Conservation (phyloP, 2,888 invertebrate genomes). For the Phaonia tiefii region DNA sequence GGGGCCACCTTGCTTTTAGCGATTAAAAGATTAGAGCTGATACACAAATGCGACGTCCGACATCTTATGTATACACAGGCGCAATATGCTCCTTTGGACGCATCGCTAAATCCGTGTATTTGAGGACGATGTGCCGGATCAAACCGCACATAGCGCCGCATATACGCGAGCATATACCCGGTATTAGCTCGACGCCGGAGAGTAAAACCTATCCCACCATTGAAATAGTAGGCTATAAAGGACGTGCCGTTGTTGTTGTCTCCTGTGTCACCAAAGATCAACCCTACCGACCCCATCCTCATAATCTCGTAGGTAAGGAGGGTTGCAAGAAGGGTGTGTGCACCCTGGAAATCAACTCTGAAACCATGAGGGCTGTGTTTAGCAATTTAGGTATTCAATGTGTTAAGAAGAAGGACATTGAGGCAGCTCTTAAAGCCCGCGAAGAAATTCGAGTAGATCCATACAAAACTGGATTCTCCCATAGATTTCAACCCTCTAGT, state of each 20-base stretch:
- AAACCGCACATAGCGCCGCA: too few relatives aligned
- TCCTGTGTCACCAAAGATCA: constrained; percentile 96
- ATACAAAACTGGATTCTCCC: constrained; percentile 93
- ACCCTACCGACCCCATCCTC: constrained; percentile 84
- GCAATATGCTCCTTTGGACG: too few relatives aligned
- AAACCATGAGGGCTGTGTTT: constrained; percentile 90
- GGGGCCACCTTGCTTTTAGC: too few relatives aligned
- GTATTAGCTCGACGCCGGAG: constrained; percentile 92
- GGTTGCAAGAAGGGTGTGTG: constrained; percentile 96
- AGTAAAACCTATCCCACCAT: constrained; percentile 96
- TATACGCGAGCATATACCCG: too few relatives aligned
- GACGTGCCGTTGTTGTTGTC: constrained; percentile 94
- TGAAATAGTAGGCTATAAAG: constrained; percentile 91
- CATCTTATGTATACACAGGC: too few relatives aligned
- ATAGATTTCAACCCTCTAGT: constrained; percentile 90
- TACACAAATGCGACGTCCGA: too few relatives aligned
- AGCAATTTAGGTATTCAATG: constrained; percentile 98
- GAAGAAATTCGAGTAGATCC: constrained; percentile 95
- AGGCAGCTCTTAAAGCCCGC: constrained; percentile 88
- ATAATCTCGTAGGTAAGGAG: constrained; percentile 97
- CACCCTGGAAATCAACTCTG: constrained; percentile 88
- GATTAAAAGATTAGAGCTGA: too few relatives aligned
- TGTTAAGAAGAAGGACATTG: constrained; percentile 96
- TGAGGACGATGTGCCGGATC: too few relatives aligned
- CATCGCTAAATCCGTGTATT: too few relatives aligned